Base-by-base conservation (phyloP, 2,113 vertebrate species). In the Phalacrocorax pelagicus region DNA sequence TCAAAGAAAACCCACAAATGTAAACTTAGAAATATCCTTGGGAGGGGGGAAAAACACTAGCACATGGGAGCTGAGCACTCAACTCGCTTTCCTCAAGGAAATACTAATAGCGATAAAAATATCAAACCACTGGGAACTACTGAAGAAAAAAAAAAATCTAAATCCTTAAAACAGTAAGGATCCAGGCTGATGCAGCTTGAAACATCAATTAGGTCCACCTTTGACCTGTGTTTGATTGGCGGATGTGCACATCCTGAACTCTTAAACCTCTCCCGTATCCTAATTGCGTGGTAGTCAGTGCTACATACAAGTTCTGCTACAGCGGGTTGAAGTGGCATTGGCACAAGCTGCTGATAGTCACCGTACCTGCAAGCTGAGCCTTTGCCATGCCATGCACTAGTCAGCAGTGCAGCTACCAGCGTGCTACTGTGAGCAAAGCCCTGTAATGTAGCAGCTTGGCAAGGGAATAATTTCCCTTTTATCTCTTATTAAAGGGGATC, bases 401-500 rank as follows among this genome's bases (percentile, higher is more conserved):
- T 38, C 71, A 69, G 59, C 81, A 90, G 47, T 57, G 86, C 94
- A 94, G 81, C 66, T 18, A 75, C 92, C 86, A 95, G 96, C 11
- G 0, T 22, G 38, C 67, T 55, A 65, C 94, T 72, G 59, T 0
- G 5, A 94, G 94, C 94, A 91, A 95, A 93, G 47, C 81, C 42
- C 63, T 13, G 55, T 15, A 78, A 86, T 42, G 75, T 26, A 93
- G 90, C 75, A 79, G 93, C 91, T 81, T 54, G 75, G 87, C 77
- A 75, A 78, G 81, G 58, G 86, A 92, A 96, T 89, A 24, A 5
- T 92, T 96, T 97, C 86, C 81, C 86, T 97, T 97, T 97, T 97
- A 95, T 98, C 94, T 92, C 96, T 98, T 97, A 97, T 98, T 98
- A 98, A 98, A 97, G 94, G 98, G 98, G 98, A 98, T 98, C 98